Evolutionary conservation across 2,888 invertebrate species (phyloP).

Genomic region (Ectropis crepuscularia): DNA sequence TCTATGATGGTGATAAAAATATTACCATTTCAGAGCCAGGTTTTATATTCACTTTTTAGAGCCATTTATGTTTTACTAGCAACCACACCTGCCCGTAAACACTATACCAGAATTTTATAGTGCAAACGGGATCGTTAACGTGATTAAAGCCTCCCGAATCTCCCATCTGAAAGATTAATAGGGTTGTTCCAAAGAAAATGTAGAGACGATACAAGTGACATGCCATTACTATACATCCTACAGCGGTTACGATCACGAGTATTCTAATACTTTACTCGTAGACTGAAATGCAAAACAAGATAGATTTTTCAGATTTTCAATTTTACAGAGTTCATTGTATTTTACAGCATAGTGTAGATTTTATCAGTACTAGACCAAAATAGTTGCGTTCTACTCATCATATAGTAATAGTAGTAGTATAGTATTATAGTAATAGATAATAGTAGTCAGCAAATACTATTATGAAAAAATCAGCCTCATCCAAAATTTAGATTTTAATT

Average conservation of each 20-base stretch:
- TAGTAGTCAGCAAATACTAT: too few species aligned
- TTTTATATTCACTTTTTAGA: constrained; percentile 17
- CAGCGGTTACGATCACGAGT: constrained; percentile 2
- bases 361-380: too few species aligned
- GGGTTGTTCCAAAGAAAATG: constrained; percentile 26
- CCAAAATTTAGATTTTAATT: too few species aligned
- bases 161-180: constrained; percentile 30
- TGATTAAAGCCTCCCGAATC: constrained; percentile 21
- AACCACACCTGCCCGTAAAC: constrained; percentile 8
- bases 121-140: constrained; percentile 11
- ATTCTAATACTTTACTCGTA: constrained; percentile 2
- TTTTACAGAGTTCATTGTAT: too few species aligned
- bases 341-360: too few species aligned
- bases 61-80: constrained; percentile 23
- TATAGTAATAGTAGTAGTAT: too few species aligned
- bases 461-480: too few species aligned
- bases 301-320: neutral
- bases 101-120: constrained; percentile 17
- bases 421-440: too few species aligned
- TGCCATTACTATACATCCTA: constrained; percentile 28
- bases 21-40: constrained; percentile 8
- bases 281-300: constrained; percentile 9
- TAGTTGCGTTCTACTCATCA: too few species aligned
- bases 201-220: constrained; percentile 31
- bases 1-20: neutral